Percentiles rank a stretch among this genome's conserved stretches.
Conservation (phyloP, 1,140 invertebrate species). For the Trypoxylus dichotomus region DNA sequence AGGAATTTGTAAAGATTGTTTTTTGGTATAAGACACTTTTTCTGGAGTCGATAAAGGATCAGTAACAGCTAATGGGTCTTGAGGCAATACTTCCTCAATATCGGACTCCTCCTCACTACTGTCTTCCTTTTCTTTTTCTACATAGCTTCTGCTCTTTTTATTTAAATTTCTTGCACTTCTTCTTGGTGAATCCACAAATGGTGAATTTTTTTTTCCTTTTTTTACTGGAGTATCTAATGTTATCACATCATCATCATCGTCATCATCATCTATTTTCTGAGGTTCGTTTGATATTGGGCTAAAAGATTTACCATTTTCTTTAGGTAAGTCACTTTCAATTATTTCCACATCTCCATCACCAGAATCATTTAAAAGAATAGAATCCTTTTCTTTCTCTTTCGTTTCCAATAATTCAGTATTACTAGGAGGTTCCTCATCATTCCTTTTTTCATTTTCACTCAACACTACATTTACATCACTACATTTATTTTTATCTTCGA, state of each 20-base stretch:
- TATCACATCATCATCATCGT: constrained; percentile 63
- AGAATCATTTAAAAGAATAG: constrained; percentile 53
- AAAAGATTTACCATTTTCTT: constrained; percentile 45
- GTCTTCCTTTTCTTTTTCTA: constrained; percentile 59
- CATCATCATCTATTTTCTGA: constrained; percentile 44
- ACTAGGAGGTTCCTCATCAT: constrained; percentile 37
- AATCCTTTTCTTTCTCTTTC: constrained; percentile 40
- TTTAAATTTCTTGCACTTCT: constrained; percentile 33
- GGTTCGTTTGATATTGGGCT: constrained; percentile 1
- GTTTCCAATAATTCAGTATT: constrained; percentile 39
- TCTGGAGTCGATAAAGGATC: constrained; percentile 42
- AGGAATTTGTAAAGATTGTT: constrained; percentile 18
- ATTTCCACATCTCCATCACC: constrained; percentile 42
- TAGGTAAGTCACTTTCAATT: constrained; percentile 40
- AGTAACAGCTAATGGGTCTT: constrained; percentile 64
- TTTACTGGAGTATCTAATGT: constrained; percentile 50
- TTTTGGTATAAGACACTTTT: constrained; percentile 25
- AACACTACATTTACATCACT: constrained; percentile 31
- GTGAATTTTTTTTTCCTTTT: constrained; percentile 59
- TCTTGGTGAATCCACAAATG: constrained; percentile 41
- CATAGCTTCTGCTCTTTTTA: constrained; percentile 50
- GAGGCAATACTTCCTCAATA: constrained; percentile 65
- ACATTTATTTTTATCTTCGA: constrained; percentile 35
- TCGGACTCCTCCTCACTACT: constrained; percentile 60
- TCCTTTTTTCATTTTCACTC: constrained; percentile 24